Evolutionary conservation across 2,797 vertebrate genomes (phyloP), one percentile per base, ranked within the genome.

Genomic region (Sciaenops ocellatus): DNA sequence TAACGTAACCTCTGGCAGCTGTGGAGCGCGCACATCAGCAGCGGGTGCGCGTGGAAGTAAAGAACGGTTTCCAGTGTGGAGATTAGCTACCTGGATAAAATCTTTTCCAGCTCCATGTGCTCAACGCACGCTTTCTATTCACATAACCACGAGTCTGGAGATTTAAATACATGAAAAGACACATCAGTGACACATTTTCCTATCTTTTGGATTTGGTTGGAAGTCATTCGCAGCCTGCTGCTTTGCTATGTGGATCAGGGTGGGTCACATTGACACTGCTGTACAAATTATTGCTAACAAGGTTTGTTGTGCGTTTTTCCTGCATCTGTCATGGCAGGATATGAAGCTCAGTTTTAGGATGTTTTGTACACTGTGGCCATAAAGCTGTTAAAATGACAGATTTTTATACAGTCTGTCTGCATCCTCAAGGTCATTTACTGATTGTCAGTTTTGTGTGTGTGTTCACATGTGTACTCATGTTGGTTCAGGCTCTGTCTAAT

Each of bases 1-100:
- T 88, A 86, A 47, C 54, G 54, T 80, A 85, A 90, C 73, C 5
- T 10, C 55, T n/a, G 73, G 16, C 55, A 79, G 72, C 69, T 80
- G 77, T 75, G 50, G 30, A 56, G 20, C 50, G 6, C 68, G 56
- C 62, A 24, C 66, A 69, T 64, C 16, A 68, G 54, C 24, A 3
- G 20, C 24, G 57, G 69, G 28, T 30, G 20, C 48, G 3, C 46
- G 18, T 48, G 10, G 54, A 38, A 38, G 54, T 42, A 41, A 34
- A 34, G 7, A 34, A 8, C 34, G 42, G 42, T 44, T 56, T 56
- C 62, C 64, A 56, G 28, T 9, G 5, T 55, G n/a, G 15, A 13
- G 26, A 38, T 28, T 47, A 57, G 57, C 41, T 60, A 81, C 76
- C 83, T 71, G 81, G 60, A 8, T 20, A 30, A 62, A 48, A 34